Evolutionary conservation across 2,888 invertebrate genomes (phyloP).

Genomic region (Buathra laborator): DNA sequence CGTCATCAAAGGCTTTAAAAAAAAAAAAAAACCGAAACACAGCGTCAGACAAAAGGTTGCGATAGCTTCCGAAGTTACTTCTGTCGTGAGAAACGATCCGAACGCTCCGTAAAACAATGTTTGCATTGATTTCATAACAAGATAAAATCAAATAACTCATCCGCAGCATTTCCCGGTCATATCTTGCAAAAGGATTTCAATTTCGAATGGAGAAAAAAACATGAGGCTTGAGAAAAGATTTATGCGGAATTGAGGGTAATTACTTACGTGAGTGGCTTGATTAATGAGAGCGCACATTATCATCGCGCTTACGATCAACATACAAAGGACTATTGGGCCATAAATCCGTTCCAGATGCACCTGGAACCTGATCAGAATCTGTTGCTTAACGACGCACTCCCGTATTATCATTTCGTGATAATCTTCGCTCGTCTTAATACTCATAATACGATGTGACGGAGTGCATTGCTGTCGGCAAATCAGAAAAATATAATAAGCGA

Average conservation of each 20-base stretch:
- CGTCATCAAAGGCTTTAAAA: slow-evolving; percentile 59
- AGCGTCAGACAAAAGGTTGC: neutral
- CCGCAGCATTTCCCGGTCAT: slow-evolving; percentile 17
- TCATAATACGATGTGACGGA: slow-evolving; percentile 64
- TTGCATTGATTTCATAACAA: slow-evolving; percentile 61
- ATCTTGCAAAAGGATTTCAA: neutral
- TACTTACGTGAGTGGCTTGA: slow-evolving; percentile 69
- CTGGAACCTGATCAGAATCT: slow-evolving; percentile 62
- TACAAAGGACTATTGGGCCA: slow-evolving; percentile 71
- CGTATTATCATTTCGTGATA: slow-evolving; percentile 64
- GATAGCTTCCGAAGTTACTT: slow-evolving; percentile 37
- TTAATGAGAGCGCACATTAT: slow-evolving; percentile 74
- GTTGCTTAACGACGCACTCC: slow-evolving; percentile 66
- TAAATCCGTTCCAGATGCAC: slow-evolving; percentile 70
- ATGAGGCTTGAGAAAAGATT: neutral
- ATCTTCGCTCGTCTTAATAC: slow-evolving; percentile 42
- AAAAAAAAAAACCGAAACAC: neutral
- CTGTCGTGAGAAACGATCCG: slow-evolving; percentile 56
- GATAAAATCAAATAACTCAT: slow-evolving; percentile 39
- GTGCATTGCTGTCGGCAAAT: slow-evolving; percentile 72
- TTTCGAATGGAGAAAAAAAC: neutral
- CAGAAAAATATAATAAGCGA: slow-evolving; percentile 75
- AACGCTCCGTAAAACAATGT: slow-evolving; percentile 58
- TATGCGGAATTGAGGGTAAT: neutral
- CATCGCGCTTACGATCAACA: slow-evolving; percentile 69